These are phyloP conservation scores for Rhyacichthys aspro DNA, from an alignment of 2,797 vertebrate genomes.

Conservation along the genomic window DNA sequence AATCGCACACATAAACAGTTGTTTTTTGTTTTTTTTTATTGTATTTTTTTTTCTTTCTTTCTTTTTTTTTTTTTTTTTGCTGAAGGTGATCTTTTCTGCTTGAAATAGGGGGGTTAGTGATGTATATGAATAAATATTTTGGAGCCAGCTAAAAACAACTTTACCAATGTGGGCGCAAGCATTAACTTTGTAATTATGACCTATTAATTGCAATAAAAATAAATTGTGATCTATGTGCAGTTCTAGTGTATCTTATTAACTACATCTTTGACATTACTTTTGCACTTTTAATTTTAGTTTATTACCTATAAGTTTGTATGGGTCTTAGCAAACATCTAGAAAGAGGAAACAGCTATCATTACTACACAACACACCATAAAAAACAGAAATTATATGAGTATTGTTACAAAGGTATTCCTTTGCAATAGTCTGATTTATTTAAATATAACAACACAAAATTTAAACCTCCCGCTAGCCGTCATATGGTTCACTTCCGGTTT, in stretches of 20 bases:
- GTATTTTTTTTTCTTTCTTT: too few species aligned
- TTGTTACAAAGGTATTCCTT: too few species aligned
- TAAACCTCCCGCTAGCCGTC: constrained; percentile 45
- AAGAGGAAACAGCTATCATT: too few species aligned
- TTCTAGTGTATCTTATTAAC: constrained; percentile 8
- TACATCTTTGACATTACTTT: not conserved
- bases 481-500: constrained; percentile 60
- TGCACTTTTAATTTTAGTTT: not conserved
- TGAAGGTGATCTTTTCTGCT: constrained; percentile 30
- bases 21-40: too few species aligned
- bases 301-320: too few species aligned
- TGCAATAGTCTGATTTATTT: too few species aligned
- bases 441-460: too few species aligned
- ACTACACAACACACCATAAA: too few species aligned
- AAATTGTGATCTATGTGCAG: not conserved
- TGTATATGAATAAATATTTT: constrained; percentile 48
- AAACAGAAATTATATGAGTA: too few species aligned
- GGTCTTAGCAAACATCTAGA: too few species aligned
- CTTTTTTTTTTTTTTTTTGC: constrained; percentile 32
- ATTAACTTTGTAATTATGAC: constrained; percentile 69
- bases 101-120: constrained; percentile 25
- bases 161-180: constrained; percentile 63
- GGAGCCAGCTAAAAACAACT: too few species aligned
- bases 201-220: constrained; percentile 63
- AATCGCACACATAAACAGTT: constrained; percentile 32